Evolutionary conservation across 2,888 invertebrate genomes (phyloP).

Genomic region (Andrena flavipes): DNA sequence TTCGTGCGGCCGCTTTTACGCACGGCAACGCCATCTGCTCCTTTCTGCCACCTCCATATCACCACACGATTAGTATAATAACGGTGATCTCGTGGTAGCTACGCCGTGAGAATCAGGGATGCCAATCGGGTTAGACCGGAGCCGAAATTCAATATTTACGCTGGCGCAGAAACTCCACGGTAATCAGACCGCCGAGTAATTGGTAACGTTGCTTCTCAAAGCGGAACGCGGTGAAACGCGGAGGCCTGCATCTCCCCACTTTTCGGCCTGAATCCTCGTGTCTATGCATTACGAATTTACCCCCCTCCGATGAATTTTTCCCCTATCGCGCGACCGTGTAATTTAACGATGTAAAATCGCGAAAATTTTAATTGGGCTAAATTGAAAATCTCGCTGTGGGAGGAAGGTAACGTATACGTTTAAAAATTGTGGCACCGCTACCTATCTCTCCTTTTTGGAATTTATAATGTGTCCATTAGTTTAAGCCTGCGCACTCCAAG

Average conservation of each 20-base stretch:
- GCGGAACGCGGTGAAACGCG: constrained; percentile 49
- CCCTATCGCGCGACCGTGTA: neutral
- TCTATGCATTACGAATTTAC: neutral
- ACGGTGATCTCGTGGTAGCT: constrained; percentile 59
- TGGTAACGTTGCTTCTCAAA: constrained; percentile 70
- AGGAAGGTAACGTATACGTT: too few species aligned
- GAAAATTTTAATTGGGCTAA: too few species aligned
- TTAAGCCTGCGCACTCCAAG: too few species aligned
- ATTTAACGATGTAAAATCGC: too few species aligned
- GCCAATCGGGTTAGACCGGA: constrained; percentile 70
- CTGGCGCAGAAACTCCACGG: constrained; percentile 72
- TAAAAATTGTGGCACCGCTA: too few species aligned
- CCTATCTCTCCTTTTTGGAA: too few species aligned
- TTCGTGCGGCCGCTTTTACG: neutral
- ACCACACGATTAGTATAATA: constrained; percentile 70
- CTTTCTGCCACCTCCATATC: constrained; percentile 14
- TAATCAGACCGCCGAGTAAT: constrained; percentile 75
- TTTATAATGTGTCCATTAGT: too few species aligned
- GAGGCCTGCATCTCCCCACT: constrained; percentile 10
- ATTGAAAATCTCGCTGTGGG: too few species aligned
- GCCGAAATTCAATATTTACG: constrained; percentile 79
- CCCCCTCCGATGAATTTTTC: neutral
- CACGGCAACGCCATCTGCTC: neutral
- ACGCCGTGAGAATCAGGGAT: constrained; percentile 61
- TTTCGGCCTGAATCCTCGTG: neutral